Conservation (phyloP, 2,113 vertebrate species). For the Elgaria multicarinata region DNA sequence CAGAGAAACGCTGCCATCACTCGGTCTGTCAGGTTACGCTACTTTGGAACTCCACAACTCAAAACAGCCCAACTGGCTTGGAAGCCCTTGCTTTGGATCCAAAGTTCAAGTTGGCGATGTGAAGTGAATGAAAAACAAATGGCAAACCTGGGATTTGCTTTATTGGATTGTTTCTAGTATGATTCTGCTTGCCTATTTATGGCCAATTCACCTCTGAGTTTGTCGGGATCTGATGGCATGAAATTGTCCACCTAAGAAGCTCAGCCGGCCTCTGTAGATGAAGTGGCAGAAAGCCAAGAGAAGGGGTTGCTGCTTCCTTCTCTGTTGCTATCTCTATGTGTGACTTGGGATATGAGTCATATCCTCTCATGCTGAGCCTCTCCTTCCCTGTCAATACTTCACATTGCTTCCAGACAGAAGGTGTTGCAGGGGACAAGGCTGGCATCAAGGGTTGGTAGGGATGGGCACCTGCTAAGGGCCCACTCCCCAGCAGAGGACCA, state of each 20-base stretch:
- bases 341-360: background rate
- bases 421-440: too few species aligned
- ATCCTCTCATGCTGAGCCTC: background rate
- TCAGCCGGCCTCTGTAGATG: background rate
- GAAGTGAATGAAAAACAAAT: background rate
- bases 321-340: background rate
- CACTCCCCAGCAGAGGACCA: too few species aligned
- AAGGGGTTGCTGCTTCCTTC: background rate
- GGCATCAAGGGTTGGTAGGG: too few species aligned
- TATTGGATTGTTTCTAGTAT: background rate
- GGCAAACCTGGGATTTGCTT: background rate
- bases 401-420: background rate
- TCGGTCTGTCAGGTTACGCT: background rate
- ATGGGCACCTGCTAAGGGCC: too few species aligned
- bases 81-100: slow-evolving; percentile 2
- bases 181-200: background rate
- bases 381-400: background rate
- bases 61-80: background rate
- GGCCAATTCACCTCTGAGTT: background rate
- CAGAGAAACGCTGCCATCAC: background rate
- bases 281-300: background rate
- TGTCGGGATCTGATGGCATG: background rate
- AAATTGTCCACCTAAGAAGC: background rate
- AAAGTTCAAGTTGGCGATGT: background rate
- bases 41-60: background rate